Evolutionary conservation across 2,113 vertebrate species (phyloP).

Genomic region (Sporophila hypoxantha): DNA sequence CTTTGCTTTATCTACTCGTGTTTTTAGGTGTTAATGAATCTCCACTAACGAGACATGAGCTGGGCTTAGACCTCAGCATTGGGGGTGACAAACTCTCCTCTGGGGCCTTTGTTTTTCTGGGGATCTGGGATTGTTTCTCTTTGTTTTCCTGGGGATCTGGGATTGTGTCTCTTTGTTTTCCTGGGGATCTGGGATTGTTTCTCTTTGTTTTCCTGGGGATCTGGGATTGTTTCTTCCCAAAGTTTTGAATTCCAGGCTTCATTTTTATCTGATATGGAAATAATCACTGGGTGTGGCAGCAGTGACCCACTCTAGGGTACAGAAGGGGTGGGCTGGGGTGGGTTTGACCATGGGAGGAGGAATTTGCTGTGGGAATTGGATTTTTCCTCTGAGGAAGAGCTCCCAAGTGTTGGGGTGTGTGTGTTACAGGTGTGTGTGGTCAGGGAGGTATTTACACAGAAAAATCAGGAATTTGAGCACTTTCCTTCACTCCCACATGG

Average conservation of each 20-base stretch:
- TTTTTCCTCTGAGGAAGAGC: neutral
- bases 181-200: too few species aligned
- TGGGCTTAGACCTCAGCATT: neutral
- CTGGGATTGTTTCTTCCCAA: neutral
- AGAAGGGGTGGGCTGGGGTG: rapidly evolving
- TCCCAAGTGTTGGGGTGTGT: rapidly evolving
- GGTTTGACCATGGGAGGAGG: rapidly evolving
- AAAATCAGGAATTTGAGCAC: neutral
- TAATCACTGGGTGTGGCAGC: neutral
- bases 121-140: neutral
- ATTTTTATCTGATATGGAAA: rapidly evolving
- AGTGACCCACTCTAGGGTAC: neutral
- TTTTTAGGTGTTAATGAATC: neutral
- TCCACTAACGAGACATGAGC: neutral
- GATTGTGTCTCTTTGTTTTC: too few species aligned
- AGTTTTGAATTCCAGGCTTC: rapidly evolving
- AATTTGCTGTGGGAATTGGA: neutral
- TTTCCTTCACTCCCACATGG: neutral
- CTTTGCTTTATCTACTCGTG: neutral
- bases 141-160: too few species aligned
- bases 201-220: too few species aligned
- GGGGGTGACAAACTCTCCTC: neutral
- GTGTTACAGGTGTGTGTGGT: rapidly evolving
- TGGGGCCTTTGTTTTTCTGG: neutral
- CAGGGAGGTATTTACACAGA: neutral